A percentile compares a stretch with the other conserved stretches of the same genome.
These are phyloP conservation scores for Lasioglossum morio DNA, from an alignment of 2,888 invertebrate genomes.

Conservation along the genomic window DNA sequence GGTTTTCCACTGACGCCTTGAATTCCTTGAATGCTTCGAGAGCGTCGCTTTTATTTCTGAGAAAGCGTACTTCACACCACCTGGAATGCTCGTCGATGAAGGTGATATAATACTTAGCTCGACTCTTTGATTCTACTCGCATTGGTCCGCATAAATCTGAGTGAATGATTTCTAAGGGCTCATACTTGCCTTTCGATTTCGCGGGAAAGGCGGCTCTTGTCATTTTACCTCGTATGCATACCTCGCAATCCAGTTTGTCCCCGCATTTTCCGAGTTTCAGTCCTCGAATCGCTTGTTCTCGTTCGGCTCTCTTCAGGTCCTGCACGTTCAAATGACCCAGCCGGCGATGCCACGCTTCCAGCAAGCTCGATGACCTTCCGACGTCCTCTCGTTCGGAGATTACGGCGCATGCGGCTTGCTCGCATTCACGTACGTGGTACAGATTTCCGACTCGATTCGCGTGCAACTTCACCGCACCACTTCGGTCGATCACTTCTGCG, in stretches of 20 bases:
- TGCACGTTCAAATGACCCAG: not conserved
- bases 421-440: no score
- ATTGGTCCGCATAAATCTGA: not conserved
- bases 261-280: not conserved
- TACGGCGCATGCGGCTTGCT: no score
- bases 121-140: not conserved
- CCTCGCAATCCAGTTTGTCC: not conserved
- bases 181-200: not conserved
- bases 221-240: not conserved
- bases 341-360: not conserved
- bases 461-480: no score
- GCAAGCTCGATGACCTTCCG: not conserved
- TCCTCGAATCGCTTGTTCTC: constrained; percentile 18
- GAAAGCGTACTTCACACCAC: not conserved
- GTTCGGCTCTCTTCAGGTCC: not conserved
- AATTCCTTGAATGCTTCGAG: not conserved
- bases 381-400: no score
- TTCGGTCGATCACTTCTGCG: no score
- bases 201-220: not conserved
- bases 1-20: not conserved
- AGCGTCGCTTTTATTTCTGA: not conserved
- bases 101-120: not conserved
- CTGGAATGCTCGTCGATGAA: not conserved
- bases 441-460: no score
- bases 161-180: not conserved